Evolutionary conservation across 2,888 invertebrate genomes (phyloP), one percentile per base, ranked within the genome.

Genomic region (Agonopterix heracliana): DNA sequence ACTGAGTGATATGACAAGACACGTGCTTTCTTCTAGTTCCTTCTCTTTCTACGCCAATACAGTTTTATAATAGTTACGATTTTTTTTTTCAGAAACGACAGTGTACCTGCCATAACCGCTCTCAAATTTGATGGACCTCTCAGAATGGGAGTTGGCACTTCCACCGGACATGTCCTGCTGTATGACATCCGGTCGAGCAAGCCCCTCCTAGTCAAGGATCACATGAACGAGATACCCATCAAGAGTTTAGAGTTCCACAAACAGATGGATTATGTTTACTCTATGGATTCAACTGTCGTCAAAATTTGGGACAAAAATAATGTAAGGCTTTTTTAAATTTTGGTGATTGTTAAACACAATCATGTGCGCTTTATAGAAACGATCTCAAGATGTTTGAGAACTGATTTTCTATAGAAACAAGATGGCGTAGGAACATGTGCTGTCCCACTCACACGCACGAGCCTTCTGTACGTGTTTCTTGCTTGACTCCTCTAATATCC

Each of bases 181-280:
- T 99, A 98, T 76, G 99, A 99, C 76, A 93, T 99, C 55, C 92
- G 99, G 56, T 95, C 98, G 5, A 93, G 93, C 60, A 95, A 95
- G 69, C 99, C 99, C 0, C 90, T 95, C 43, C 80, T 95, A 42
- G 90, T 97, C 0, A 99, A 99, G 78, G 98, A 99, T 81, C 99
- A 99, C 71, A 94, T 96, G 90, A 97, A 98, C 75, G 96, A 95
- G 52, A 88, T 95, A 45, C 97, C 99, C 0, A 98, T 99, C 47
- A 96, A 94, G 73, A 91, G 93, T 67, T 88, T 99, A 48, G 94
- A 94, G 42, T 99, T 97, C 72, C 96, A 97, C 71, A 89, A 91
- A 55, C 89, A 89, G 62, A 92, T 94, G 81, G 93, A 96, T 69
- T 90, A 95, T 54, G 93, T 98, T 35, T 93, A 96, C 64, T 96